These are phyloP conservation scores for Felis chaus DNA, from an alignment of 2,113 vertebrate species.

Conservation along the genomic window DNA sequence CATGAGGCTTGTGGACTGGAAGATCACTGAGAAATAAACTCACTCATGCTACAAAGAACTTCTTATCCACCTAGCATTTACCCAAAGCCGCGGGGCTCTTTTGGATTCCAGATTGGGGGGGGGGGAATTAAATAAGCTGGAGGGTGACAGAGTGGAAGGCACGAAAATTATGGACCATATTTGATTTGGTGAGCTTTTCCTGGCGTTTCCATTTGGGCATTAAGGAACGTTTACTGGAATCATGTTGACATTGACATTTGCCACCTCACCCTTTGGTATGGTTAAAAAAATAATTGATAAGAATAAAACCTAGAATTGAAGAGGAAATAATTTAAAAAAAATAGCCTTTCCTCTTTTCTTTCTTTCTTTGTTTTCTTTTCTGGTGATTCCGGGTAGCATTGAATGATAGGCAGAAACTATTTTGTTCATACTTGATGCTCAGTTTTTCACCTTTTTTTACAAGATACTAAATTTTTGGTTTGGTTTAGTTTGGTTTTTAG, in stretches of 20 bases:
- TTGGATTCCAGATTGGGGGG: not conserved
- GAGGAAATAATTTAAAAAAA: not conserved
- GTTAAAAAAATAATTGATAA: not conserved
- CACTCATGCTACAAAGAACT: not conserved
- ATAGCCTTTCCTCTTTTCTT: not conserved
- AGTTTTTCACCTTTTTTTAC: not conserved
- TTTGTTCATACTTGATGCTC: not conserved
- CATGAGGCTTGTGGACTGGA: not conserved
- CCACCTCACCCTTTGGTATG: not conserved
- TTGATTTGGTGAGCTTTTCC: not conserved
- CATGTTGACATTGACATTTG: not conserved
- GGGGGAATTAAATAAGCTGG: not conserved
- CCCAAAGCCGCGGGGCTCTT: not conserved
- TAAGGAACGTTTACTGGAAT: not conserved
- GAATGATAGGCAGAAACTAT: not conserved
- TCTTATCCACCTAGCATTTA: not conserved
- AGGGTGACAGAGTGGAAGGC: not conserved
- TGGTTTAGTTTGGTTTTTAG: not conserved
- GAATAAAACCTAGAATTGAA: not conserved
- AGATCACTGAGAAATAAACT: conserved; percentile 5
- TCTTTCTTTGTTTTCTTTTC: not conserved
- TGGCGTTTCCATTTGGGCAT: not conserved
- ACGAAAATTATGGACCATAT: not conserved
- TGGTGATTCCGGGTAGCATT: not conserved
- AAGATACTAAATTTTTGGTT: not conserved